Conservation (phyloP, 2,888 invertebrate species). For the Strigamia maritima region DNA sequence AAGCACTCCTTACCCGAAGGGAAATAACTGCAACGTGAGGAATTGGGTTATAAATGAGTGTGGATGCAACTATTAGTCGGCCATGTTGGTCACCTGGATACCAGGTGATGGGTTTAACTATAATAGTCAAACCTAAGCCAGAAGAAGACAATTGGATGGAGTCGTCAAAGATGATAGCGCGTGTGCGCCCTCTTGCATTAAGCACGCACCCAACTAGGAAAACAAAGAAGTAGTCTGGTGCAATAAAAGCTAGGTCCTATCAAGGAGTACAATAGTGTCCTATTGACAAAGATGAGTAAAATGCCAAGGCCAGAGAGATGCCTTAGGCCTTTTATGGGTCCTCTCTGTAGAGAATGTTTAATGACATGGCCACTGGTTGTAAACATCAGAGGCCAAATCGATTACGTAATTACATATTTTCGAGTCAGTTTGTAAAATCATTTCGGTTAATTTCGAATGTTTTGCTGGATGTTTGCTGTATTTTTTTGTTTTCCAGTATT, state of each 20-base stretch:
- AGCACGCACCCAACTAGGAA: conserved; percentile 13
- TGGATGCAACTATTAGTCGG: not conserved
- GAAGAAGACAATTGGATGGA: not conserved
- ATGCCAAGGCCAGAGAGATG: not conserved
- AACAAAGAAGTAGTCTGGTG: not conserved
- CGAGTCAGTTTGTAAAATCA: too few species aligned
- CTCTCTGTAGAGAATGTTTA: conserved; percentile 13
- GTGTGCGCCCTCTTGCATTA: conserved; percentile 28
- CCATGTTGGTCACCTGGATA: not conserved
- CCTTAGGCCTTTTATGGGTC: not conserved
- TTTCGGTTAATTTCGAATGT: too few species aligned
- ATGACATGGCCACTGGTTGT: conserved; percentile 24
- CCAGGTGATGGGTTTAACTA: conserved; percentile 24
- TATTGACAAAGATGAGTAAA: conserved; percentile 29
- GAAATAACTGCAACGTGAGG: not conserved
- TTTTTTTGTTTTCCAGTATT: too few species aligned
- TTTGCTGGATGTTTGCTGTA: too few species aligned
- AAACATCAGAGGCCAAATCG: not conserved
- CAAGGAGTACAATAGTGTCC: not conserved
- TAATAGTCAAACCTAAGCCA: not conserved
- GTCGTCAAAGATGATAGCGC: conserved; percentile 28
- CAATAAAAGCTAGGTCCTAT: conserved; percentile 6
- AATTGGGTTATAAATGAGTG: not conserved
- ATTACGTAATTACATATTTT: not conserved
- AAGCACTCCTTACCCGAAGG: not conserved